A percentile compares a stretch with the other conserved stretches of the same genome.
Evolutionary conservation across 2,888 invertebrate genomes (phyloP).

Genomic region (Chouioia cunea): DNA sequence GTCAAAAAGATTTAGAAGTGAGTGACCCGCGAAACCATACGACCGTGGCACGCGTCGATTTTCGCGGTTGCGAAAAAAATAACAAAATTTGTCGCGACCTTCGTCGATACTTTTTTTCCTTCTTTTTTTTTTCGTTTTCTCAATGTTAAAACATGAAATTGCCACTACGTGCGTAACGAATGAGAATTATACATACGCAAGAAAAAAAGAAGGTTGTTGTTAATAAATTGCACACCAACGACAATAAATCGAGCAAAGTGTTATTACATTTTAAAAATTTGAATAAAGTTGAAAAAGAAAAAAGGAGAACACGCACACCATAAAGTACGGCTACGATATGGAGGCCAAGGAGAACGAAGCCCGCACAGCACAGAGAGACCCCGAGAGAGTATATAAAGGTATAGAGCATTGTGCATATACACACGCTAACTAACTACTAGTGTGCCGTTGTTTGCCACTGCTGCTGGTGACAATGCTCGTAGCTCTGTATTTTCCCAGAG

Average conservation of each 20-base stretch:
- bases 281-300: conserved; percentile 3
- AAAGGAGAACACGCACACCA: conserved; percentile 18
- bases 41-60: conserved; percentile 44
- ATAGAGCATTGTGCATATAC: neutral
- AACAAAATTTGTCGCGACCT: no score
- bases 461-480: no score
- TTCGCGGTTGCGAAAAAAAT: conserved; percentile 20
- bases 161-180: no score
- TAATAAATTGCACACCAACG: conserved; percentile 21
- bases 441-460: no score
- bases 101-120: no score
- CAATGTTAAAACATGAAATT: no score
- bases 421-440: no score
- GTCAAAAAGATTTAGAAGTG: no score
- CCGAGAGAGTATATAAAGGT: no score
- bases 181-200: conserved; percentile 46
- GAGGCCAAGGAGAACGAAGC: conserved; percentile 43
- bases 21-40: no score
- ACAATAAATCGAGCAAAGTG: conserved; percentile 5
- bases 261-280: conserved; percentile 7
- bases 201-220: conserved; percentile 16
- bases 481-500: no score
- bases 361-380: conserved; percentile 29
- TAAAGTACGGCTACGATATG: conserved; percentile 37
- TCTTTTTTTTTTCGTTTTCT: no score